phyloP scores from a whole-genome alignment of 1,140 invertebrate genomes.

The Coenobita brevimanus region DNA sequence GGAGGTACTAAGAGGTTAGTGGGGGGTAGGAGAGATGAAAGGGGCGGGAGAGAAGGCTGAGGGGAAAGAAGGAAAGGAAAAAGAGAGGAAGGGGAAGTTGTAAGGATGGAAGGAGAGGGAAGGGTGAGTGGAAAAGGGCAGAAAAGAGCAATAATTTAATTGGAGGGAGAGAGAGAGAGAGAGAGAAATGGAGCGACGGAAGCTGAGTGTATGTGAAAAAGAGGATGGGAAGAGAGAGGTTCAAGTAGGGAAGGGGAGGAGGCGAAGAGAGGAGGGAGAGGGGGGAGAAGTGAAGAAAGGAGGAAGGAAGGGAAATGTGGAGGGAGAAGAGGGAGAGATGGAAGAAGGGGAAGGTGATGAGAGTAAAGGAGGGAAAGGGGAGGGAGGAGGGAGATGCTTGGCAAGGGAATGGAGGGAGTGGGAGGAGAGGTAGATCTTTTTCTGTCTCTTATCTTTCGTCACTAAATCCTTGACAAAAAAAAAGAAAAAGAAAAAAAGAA shows the following conservation, averaged over 20 bases:
- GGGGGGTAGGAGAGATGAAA: too few species aligned
- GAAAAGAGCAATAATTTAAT: too few species aligned
- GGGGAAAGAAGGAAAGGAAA: neutral
- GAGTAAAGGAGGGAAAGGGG: slow-evolving; percentile 30
- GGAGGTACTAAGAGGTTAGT: neutral
- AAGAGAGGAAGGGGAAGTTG: neutral
- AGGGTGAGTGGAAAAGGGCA: too few species aligned
- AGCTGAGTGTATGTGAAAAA: neutral
- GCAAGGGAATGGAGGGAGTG: neutral
- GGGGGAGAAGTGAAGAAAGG: neutral
- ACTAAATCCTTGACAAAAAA: too few species aligned
- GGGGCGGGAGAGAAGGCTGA: too few species aligned
- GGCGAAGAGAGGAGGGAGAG: neutral
- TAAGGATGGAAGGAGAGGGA: neutral
- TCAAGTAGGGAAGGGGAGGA: neutral
- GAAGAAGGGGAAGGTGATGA: neutral
- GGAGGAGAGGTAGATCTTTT: too few species aligned
- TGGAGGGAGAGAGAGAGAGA: neutral
- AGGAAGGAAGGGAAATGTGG: neutral
- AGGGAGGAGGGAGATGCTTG: slow-evolving; percentile 9
- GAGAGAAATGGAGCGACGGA: too few species aligned
- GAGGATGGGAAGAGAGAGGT: neutral
- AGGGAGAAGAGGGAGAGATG: neutral
- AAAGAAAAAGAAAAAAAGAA: too few species aligned
- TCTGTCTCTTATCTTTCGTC: too few species aligned